Evolutionary conservation across 1,140 invertebrate species (phyloP), one percentile per base, ranked within the genome.

Genomic region (Drosophila leontia): DNA sequence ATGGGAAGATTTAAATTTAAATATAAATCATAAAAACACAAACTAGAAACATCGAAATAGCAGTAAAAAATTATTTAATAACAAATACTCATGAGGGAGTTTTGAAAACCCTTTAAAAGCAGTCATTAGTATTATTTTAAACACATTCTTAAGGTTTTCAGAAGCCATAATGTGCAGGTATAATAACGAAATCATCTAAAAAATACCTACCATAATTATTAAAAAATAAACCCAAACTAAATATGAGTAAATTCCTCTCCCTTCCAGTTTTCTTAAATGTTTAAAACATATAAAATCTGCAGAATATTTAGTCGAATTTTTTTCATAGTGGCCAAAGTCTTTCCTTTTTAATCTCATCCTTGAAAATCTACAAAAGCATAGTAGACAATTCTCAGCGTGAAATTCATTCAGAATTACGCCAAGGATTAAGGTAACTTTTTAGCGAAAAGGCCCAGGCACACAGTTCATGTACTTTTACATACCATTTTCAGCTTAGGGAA

Each of bases 341-440:
- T 23, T 2, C 9, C 44, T 7, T 26, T 17, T 17, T 41, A 63
- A 62, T 57, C 50, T 15, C 23, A 23, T 13, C 63, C 32, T 35
- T 53, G 26, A 37, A 57, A 42, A 58, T 13, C 37, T 57, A 60
- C 42, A 41, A 15, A 17, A 41, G 44, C 12, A 9, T 45, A 37
- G 39, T 47, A 58, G 67, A 79, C 53, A 80, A 87, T 76, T 82
- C 84, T 68, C 84, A 83, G 84, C 84, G 69, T 88, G 78, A 81
- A 84, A 88, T 81, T 88, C 84, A 78, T 78, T 88, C 75, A 51
- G 75, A 82, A 83, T 75, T 83, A 88, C 74, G 82, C 74, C 53
- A 69, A 65, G 84, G 84, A 88, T 88, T 88, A 88, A 78, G 80
- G 74, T 78, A 83, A 88, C 78, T 88, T 88, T 57, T 53, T 23